A percentile compares a stretch with the other conserved stretches of the same genome.
phyloP scores from a whole-genome alignment of 2,797 vertebrate genomes.

The Acomys russatus region DNA sequence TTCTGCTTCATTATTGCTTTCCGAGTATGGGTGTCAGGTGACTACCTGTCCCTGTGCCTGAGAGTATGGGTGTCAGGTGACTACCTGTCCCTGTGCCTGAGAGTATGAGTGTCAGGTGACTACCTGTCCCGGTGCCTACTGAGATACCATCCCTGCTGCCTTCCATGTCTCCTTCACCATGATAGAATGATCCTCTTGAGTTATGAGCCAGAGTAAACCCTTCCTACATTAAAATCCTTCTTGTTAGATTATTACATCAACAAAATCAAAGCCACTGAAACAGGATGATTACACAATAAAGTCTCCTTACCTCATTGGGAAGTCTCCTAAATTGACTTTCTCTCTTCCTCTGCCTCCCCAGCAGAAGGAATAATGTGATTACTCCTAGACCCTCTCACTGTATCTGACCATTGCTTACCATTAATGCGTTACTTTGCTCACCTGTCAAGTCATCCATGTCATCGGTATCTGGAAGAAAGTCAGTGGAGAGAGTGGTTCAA shows the following conservation, averaged over 20 bases:
- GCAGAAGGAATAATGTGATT: neutral
- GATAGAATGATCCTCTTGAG: neutral
- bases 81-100: too few species aligned
- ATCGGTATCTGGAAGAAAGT: neutral
- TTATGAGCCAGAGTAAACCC: neutral
- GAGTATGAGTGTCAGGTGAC: neutral
- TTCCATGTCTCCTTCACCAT: neutral
- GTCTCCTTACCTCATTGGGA: neutral
- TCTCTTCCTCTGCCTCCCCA: neutral
- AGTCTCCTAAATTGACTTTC: neutral
- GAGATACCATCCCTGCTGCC: neutral
- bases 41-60: too few species aligned
- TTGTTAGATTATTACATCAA: neutral
- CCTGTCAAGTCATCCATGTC: accelerated
- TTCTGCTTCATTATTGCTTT: too few species aligned
- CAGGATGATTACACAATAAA: neutral
- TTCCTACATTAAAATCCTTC: neutral
- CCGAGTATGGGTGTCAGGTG: too few species aligned
- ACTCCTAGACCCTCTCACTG: too few species aligned
- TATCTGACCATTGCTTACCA: too few species aligned
- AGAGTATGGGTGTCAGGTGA: too few species aligned
- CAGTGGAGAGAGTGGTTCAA: too few species aligned
- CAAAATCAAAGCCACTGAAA: neutral
- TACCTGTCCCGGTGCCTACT: neutral
- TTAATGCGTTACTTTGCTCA: too few species aligned